A percentile compares a stretch with the other conserved stretches of the same genome.
Conservation (phyloP, 2,113 vertebrate genomes). For the Cyphomyrus plagiostoma region DNA sequence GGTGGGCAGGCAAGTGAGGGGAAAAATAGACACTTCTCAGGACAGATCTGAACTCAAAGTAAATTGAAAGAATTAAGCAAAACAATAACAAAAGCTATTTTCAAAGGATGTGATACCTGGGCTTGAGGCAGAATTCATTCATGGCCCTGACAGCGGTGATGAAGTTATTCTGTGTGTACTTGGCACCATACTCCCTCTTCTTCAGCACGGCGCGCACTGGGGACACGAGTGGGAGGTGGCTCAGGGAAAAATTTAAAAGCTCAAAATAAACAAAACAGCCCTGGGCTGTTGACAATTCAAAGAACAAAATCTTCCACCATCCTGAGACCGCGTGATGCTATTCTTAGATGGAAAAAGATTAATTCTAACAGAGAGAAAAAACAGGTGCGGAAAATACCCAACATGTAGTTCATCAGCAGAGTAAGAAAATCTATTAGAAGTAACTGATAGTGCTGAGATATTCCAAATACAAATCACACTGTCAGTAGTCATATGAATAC, state of each 20-base stretch:
- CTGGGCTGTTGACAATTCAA: not conserved
- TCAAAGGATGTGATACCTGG: slow-evolving; percentile 67
- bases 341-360: not conserved
- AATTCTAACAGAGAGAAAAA: not conserved
- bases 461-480: not conserved
- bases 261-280: not conserved
- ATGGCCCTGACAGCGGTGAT: slow-evolving; percentile 96
- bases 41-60: not conserved
- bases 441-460: not conserved
- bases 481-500: not conserved
- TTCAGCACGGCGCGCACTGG: slow-evolving; percentile 93
- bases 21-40: not conserved
- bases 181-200: slow-evolving; percentile 92
- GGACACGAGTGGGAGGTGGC: not conserved
- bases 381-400: not conserved
- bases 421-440: not conserved
- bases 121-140: slow-evolving; percentile 97
- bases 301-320: not conserved
- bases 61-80: not conserved
- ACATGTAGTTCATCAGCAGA: not conserved
- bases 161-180: slow-evolving; percentile 96
- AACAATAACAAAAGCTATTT: not conserved
- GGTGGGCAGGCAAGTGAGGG: not conserved
- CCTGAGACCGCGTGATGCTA: not conserved
- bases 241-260: not conserved